Evolutionary conservation across 2,888 invertebrate genomes (phyloP).

Genomic region (Protonemura montana): DNA sequence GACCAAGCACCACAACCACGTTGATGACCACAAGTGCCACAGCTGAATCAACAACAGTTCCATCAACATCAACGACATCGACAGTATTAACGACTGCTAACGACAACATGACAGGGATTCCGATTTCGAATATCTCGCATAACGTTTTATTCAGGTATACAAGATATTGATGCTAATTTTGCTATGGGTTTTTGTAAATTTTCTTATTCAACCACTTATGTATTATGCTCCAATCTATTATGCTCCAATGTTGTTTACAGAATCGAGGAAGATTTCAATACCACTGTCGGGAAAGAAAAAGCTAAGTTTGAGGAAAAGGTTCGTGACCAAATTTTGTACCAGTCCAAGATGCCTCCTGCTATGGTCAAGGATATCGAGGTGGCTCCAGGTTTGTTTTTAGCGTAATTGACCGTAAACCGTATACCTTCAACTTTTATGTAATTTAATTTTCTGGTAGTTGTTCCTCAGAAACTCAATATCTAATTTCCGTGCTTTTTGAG

Average conservation of each 20-base stretch:
- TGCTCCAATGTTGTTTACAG: conserved; percentile 36
- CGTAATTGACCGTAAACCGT: too few species aligned
- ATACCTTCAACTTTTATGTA: too few species aligned
- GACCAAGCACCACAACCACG: conserved; percentile 14
- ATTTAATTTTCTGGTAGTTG: too few species aligned
- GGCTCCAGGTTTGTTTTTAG: conserved; percentile 47
- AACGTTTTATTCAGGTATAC: conserved; percentile 48
- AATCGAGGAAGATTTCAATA: conserved; percentile 50
- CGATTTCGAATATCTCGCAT: conserved; percentile 42
- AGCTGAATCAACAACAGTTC: conserved; percentile 25
- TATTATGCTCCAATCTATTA: too few species aligned
- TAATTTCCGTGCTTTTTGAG: too few species aligned
- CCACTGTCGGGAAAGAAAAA: conserved; percentile 49
- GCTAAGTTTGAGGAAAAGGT: conserved; percentile 47
- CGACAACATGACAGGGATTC: not conserved
- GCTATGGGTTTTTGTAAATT: too few species aligned
- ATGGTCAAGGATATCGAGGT: conserved; percentile 47
- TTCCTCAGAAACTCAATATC: too few species aligned
- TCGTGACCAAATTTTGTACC: conserved; percentile 44
- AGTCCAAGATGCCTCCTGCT: conserved; percentile 44
- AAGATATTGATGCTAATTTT: too few species aligned
- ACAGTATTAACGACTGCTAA: not conserved
- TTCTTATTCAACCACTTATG: too few species aligned
- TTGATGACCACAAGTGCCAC: not conserved
- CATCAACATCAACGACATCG: conserved; percentile 19